Conservation (phyloP, 1,140 invertebrate species). For the Drosophila pseudoobscura region DNA sequence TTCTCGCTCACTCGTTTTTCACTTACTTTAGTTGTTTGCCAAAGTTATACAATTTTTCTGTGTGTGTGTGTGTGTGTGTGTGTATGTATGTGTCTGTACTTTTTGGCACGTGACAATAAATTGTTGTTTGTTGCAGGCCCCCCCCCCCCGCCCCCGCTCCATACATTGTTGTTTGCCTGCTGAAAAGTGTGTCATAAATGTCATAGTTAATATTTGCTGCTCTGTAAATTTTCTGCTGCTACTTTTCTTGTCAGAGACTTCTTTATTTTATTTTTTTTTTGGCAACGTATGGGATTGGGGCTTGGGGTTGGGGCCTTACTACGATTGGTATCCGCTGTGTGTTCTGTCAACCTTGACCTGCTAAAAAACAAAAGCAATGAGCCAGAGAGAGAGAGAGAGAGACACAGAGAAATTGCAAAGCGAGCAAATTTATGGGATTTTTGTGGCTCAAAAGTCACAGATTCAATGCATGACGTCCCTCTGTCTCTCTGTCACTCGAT, state of each 20-base stretch:
- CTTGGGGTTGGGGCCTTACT: slow-evolving; percentile 26
- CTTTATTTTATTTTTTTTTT: slow-evolving; percentile 25
- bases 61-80: slow-evolving; percentile 26
- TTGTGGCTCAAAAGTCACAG: not conserved
- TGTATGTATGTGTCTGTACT: slow-evolving; percentile 56
- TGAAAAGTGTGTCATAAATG: slow-evolving; percentile 76
- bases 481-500: slow-evolving; percentile 14
- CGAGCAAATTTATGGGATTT: slow-evolving; percentile 46
- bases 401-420: slow-evolving; percentile 55
- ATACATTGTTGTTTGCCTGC: slow-evolving; percentile 30
- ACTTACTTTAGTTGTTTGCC: slow-evolving; percentile 70
- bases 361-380: slow-evolving; percentile 27
- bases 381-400: slow-evolving; percentile 10
- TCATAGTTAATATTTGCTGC: slow-evolving; percentile 81
- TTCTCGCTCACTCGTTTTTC: slow-evolving; percentile 44
- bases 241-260: slow-evolving; percentile 9
- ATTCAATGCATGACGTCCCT: slow-evolving; percentile 22
- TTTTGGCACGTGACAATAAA: slow-evolving; percentile 80
- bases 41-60: slow-evolving; percentile 67
- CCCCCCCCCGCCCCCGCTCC: too few relatives aligned
- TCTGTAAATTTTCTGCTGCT: slow-evolving; percentile 47
- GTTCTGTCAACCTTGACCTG: slow-evolving; percentile 76
- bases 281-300: slow-evolving; percentile 36
- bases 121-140: slow-evolving; percentile 66
- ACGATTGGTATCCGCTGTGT: slow-evolving; percentile 48